A percentile compares a stretch with the other conserved stretches of the same genome.
Evolutionary conservation across 2,888 invertebrate species (phyloP).

Genomic region (Tipula vernalis): DNA sequence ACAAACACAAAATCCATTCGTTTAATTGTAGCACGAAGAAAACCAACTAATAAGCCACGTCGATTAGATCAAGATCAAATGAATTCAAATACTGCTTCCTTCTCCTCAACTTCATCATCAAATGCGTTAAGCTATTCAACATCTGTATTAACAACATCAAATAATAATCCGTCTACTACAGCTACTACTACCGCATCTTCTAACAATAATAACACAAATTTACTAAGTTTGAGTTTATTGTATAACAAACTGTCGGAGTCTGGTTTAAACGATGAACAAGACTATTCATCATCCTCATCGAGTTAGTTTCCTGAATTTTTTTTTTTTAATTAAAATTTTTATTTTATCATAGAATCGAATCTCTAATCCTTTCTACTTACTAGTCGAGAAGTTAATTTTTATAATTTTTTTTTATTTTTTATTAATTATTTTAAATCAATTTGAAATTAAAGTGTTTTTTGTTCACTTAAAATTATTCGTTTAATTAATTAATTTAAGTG

Average conservation of each 20-base stretch:
- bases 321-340: neutral
- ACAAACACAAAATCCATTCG: conserved; percentile 5
- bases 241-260: conserved; percentile 10
- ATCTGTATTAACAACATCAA: neutral
- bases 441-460: neutral
- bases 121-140: neutral
- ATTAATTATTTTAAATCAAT: neutral
- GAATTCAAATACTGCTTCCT: neutral
- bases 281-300: conserved; percentile 9
- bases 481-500: neutral
- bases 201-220: conserved; percentile 8
- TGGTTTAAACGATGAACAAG: conserved; percentile 5
- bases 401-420: neutral
- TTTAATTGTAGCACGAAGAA: conserved; percentile 10
- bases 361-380: neutral
- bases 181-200: neutral
- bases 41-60: conserved; percentile 9
- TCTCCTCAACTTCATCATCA: neutral
- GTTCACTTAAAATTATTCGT: neutral
- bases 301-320: conserved; percentile 9
- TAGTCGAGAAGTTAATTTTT: neutral
- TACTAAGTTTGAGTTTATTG: conserved; percentile 8
- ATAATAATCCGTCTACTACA: neutral
- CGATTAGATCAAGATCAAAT: conserved; percentile 9
- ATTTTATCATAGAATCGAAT: neutral